Evolutionary conservation across 2,888 invertebrate species (phyloP), one percentile per base, ranked within the genome.

Genomic region (Aplocera efformata): DNA sequence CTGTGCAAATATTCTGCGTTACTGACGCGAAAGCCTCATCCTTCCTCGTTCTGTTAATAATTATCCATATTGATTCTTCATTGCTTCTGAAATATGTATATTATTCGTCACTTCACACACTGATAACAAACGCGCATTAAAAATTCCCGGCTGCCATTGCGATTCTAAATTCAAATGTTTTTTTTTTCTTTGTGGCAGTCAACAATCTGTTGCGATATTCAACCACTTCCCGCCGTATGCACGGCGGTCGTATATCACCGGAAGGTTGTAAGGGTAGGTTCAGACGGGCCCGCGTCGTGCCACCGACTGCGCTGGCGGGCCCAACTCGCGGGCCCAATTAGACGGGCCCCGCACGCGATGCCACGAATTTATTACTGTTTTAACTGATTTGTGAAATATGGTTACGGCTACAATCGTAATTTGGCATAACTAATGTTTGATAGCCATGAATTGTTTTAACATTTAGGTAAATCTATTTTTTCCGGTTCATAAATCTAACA

Each of bases 11-110:
- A 34, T 22, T 40, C 40, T 30, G 36, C 48, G 29, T 47, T 43
- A 60, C 60, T 41, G 41, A 60, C 59, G 60, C 23, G 60, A 56
- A 10, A 60, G 60, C 41, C 53, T 58, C 60, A 60, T 60, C 40
- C 34, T 44, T 29, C 7, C 9, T 9, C 7, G 25, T 40, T 48
- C 45, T n/a, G n/a, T n/a, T 26, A 25, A 32, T 38, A 46, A 37
- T 26, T 17, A n/a, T 42, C 32, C 43, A 35, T 50, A 42, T 48
- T 26, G 20, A 8, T 31, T 46, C 38, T 45, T 41, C 45, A 45
- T 45, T 17, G 24, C 33, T 34, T 33, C 33, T 32, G 21, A 23
- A 10, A 8, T 13, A n/a, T n/a, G n/a, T n/a, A n/a, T n/a, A n/a
- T 22, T 7, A 22, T 22, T 6, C n/a, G 7, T 22, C 22, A 22